phyloP scores from a whole-genome alignment of 2,888 invertebrate genomes.

The Noctua janthe region DNA sequence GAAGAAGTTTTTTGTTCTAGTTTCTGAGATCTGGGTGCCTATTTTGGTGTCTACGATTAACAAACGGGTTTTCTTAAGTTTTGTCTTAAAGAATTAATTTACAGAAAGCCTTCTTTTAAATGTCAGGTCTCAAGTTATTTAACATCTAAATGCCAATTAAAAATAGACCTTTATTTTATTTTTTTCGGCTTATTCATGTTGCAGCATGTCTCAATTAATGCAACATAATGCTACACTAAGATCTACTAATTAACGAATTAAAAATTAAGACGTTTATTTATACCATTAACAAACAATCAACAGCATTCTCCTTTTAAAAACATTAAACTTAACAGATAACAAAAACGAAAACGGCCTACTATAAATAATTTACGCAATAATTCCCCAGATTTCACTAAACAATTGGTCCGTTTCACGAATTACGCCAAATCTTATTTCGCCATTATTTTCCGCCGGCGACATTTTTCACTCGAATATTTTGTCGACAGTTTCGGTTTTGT shows the following conservation, averaged over 20 bases:
- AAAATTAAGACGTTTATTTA: background rate
- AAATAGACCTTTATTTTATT: background rate
- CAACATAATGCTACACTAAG: background rate
- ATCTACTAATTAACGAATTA: background rate
- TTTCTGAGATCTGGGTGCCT: constrained; percentile 57
- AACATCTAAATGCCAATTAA: constrained; percentile 27
- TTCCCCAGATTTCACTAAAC: constrained; percentile 35
- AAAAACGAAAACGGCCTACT: background rate
- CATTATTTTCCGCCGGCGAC: background rate
- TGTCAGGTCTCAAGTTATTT: constrained; percentile 17
- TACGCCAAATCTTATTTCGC: constrained; percentile 34
- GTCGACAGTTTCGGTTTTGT: constrained; percentile 66
- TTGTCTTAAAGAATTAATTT: background rate
- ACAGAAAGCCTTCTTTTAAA: background rate
- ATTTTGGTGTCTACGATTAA: constrained; percentile 29
- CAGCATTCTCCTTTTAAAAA: background rate
- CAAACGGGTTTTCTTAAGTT: background rate
- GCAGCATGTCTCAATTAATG: background rate
- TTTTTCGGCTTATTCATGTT: background rate
- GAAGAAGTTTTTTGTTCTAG: constrained; percentile 77
- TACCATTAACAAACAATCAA: background rate
- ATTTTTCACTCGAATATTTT: constrained; percentile 43
- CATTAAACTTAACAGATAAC: background rate
- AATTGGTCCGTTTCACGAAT: constrained; percentile 29
- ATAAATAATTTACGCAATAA: constrained; percentile 7